Evolutionary conservation across 2,888 invertebrate genomes (phyloP), one percentile per base, ranked within the genome.

Genomic region (Rhodophaea formosa): DNA sequence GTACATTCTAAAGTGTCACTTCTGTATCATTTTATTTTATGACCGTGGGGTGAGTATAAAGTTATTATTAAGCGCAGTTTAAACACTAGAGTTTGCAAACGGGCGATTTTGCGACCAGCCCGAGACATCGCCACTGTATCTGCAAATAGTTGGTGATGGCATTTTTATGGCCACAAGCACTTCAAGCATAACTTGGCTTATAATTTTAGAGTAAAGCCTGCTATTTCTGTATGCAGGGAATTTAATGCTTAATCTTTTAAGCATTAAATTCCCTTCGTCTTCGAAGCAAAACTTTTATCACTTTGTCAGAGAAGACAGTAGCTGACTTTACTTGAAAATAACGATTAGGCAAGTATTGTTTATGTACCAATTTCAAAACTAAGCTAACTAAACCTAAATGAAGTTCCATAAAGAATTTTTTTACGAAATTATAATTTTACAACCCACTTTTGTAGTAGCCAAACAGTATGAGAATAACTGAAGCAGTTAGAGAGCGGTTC

Each of bases 1-100:
- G 23, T 23, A 23, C 23, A 23, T 3, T 3, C 23, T 3, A 23
- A 23, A 23, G 23, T 23, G 23, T 23, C 23, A 23, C 23, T 23
- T 23, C 23, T 23, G 23, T 23, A 23, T 23, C 5, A 23, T 5
- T 3, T 23, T 23, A 23, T 23, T 23, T 23, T 23, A 23, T 23
- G 23, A 23, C 3, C 23, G 23, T 74, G 70, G 54, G 45, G 54
- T 12, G 45, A 35, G 44, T 32, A 45, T 44, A 32, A 55, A 55
- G 54, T 55, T 44, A 17, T 32, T 45, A 45, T 44, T 55, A 55
- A 45, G 45, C 54, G 30, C 15, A 30, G 53, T 55, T 55, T 55
- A 45, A 55, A 55, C 17, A 55, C 44, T 32, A 32, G 30, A 32
- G 6, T 8, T 30, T 55, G 32, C 54, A 55, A 32, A 55, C 54